phyloP scores from a whole-genome alignment of 2,113 vertebrate genomes.

The Cyrtonyx montezumae region DNA sequence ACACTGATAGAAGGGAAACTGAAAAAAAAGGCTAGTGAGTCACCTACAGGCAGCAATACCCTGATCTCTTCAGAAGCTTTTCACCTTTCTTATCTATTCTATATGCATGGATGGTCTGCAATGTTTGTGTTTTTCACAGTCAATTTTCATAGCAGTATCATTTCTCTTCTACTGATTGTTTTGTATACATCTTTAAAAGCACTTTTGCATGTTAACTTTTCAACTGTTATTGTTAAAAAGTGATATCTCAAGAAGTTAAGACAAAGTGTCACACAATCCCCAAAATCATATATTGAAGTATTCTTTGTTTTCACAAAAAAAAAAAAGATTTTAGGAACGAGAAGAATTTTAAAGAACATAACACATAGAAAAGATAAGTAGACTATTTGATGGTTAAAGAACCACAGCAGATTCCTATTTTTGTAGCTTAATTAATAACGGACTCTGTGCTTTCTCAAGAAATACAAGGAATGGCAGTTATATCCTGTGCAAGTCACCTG shows the following conservation, averaged over 20 bases:
- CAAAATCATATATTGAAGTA: neutral
- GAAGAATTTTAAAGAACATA: neutral
- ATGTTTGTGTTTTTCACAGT: neutral
- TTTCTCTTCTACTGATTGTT: neutral
- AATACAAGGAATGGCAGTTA: slow-evolving; percentile 4
- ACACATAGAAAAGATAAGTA: neutral
- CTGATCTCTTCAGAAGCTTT: neutral
- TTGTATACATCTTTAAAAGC: neutral
- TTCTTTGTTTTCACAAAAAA: neutral
- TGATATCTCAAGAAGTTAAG: neutral
- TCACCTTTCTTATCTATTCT: neutral
- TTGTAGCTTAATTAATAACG: slow-evolving; percentile 40
- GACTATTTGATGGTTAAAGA: neutral
- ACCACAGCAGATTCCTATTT: neutral
- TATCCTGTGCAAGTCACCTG: slow-evolving; percentile 54
- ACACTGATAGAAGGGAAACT: neutral
- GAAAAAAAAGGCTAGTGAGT: neutral
- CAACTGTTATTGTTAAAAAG: neutral
- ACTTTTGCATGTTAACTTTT: neutral
- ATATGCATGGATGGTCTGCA: neutral
- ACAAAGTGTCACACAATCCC: neutral
- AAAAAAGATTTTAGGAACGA: neutral
- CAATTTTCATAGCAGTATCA: neutral
- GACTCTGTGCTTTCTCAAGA: neutral
- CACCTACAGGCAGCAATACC: neutral